A percentile compares a stretch with the other conserved stretches of the same genome.
Evolutionary conservation across 2,888 invertebrate genomes (phyloP).

Genomic region (Entomobrya proxima): DNA sequence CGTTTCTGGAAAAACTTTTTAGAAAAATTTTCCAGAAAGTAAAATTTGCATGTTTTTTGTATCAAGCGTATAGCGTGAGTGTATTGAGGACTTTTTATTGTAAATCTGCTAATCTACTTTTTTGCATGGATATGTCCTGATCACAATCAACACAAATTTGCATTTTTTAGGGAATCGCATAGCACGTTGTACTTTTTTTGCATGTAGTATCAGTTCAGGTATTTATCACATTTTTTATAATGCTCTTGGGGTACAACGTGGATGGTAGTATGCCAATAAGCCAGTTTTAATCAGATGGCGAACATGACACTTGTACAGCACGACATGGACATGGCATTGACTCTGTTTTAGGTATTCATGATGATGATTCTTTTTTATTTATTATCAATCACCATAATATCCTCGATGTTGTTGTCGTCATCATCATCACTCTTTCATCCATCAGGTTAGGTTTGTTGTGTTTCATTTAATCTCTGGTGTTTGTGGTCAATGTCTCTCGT

Average conservation of each 20-base stretch:
- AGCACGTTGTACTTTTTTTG: too few relatives aligned
- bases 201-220: too few relatives aligned
- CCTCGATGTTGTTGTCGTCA: background rate
- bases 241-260: background rate
- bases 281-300: background rate
- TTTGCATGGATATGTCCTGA: background rate
- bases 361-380: too few relatives aligned
- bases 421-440: too few relatives aligned
- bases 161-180: too few relatives aligned
- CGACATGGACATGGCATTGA: slow-evolving; percentile 54
- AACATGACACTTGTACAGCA: slow-evolving; percentile 15
- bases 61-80: background rate
- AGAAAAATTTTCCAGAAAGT: background rate
- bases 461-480: slow-evolving; percentile 42
- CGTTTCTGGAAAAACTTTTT: background rate
- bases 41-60: background rate
- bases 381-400: slow-evolving; percentile 16
- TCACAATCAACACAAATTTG: too few relatives aligned
- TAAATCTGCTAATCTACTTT: too few relatives aligned
- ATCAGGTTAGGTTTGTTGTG: too few relatives aligned
- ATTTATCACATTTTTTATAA: too few relatives aligned
- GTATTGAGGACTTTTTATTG: too few relatives aligned
- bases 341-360: slow-evolving; percentile 8
- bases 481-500: slow-evolving; percentile 65
- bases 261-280: background rate